Evolutionary conservation across 92 coral and sea anemone genomes (phyloP), one percentile per base, ranked within the genome.

Genomic region (Pocillopora meandrina): DNA sequence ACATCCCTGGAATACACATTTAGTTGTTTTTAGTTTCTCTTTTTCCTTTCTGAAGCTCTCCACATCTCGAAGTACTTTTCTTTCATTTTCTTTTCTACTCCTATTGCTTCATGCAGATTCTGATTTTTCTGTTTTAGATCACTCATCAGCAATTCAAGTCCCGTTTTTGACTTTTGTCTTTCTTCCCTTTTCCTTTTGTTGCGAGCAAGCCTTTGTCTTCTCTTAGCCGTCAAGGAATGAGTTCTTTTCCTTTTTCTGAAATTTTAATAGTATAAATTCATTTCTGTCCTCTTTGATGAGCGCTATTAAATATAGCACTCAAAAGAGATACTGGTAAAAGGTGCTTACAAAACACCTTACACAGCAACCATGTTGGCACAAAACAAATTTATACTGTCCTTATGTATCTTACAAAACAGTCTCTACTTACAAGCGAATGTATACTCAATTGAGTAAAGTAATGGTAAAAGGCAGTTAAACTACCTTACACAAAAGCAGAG

Each of bases 11-110:
- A n/a, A n/a, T n/a, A n/a, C n/a, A n/a, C n/a, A n/a, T n/a, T n/a
- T n/a, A n/a, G n/a, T n/a, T n/a, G n/a, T n/a, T n/a, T n/a, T n/a
- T n/a, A n/a, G n/a, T n/a, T n/a, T n/a, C n/a, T n/a, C n/a, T n/a
- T n/a, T n/a, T n/a, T n/a, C n/a, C n/a, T n/a, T n/a, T n/a, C n/a
- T n/a, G n/a, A n/a, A n/a, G n/a, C n/a, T 65, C 86, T 75, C 94
- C 94, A 87, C 94, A 91, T 88, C 67, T 81, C 89, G 85, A 87
- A 88, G 26, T 88, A 91, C 61, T 88, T 90, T 47, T 90, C 93
- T 67, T 90, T 90, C 23, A 86, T 84, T 19, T 72, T 67, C 59
- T 31, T 80, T 77, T 91, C 94, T 35, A 91, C 62, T 5, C 62
- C 9, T 61, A 88, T 20, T 63, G 79, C 84, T 7, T 74, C 52